Base-by-base conservation (phyloP, 1,140 invertebrate genomes). In the Aphaenogaster floridana region DNA sequence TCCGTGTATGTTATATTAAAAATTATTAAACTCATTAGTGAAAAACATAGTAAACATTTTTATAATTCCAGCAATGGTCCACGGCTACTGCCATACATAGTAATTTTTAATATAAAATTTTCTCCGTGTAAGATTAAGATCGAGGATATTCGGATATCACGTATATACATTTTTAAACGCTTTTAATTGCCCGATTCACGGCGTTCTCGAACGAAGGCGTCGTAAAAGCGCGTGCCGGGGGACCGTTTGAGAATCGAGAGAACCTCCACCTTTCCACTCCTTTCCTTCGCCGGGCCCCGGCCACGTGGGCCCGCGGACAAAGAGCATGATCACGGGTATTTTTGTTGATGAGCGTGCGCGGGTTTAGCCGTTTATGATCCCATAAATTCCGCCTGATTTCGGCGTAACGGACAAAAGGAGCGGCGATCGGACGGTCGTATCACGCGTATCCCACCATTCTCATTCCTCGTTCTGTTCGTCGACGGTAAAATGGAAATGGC, bases 371-470 rank as follows among this genome's bases (percentile, higher is more conserved):
- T 91, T 86, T 91, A 91, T 83, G 89, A 90, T 88, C 76, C 86
- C 64, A 91, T 91, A 91, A 91, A 91, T 91, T 86, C 78, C 72
- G 54, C 72, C 88, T 88, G 80, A 91, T 90, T 88, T 76, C 74
- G 87, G 66, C 86, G 89, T 81, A 85, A 54, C 86, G 89, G 86
- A 90, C 89, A 91, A 91, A 90, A 90, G 89, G 42, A 59, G 57
- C 79, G 87, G 84, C 89, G 78, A 88, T 86, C 61, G 52, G 52
- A 48, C 17, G 77, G 11, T 80, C 79, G 86, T 88, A 79, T 84
- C 85, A 69, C 39, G 59, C 61, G 83, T 77, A 89, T 83, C 66
- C 57, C 17, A 39, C 45, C 48, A 68, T 50, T 57, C 36, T 48
- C 66, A n/a, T 87, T 50, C 21, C 9, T 28, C 59, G 50, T 61